These are phyloP conservation scores for Cichladusa arquata DNA, from an alignment of 2,113 vertebrate genomes.

Conservation along the genomic window DNA sequence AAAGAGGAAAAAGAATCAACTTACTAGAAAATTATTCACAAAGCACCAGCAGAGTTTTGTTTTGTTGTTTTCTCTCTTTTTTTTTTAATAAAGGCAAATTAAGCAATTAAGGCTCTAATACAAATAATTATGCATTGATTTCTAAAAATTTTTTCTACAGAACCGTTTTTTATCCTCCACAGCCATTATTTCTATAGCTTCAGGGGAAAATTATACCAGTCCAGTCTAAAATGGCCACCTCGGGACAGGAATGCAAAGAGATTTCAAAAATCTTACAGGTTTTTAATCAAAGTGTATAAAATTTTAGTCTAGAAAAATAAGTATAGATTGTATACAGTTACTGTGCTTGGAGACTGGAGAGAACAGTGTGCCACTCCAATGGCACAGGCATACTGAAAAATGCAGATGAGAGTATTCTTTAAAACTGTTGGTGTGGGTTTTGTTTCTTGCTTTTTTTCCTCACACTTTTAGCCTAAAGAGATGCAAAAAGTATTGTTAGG, in stretches of 20 bases:
- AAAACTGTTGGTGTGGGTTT: background rate
- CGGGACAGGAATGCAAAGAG: background rate
- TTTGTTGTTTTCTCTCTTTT: background rate
- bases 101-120: constrained; percentile 42
- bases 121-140: constrained; percentile 42
- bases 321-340: constrained; percentile 72
- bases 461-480: background rate
- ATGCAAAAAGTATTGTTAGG: background rate
- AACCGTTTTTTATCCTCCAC: background rate
- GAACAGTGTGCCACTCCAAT: background rate
- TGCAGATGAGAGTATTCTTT: background rate
- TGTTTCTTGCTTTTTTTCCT: background rate
- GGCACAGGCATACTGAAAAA: constrained; percentile 52
- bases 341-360: constrained; percentile 56
- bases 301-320: constrained; percentile 79
- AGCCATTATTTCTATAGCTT: background rate
- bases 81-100: constrained; percentile 62
- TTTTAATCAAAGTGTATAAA: constrained; percentile 72
- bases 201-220: background rate
- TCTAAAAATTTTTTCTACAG: constrained; percentile 12
- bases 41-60: constrained; percentile 10
- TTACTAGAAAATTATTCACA: constrained; percentile 53
- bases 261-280: constrained; percentile 18
- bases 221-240: constrained; percentile 5
- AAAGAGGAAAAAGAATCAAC: background rate